phyloP scores from a whole-genome alignment of 37 sponge, comb jelly and placozoan species.

The Oscarella lobularis region DNA sequence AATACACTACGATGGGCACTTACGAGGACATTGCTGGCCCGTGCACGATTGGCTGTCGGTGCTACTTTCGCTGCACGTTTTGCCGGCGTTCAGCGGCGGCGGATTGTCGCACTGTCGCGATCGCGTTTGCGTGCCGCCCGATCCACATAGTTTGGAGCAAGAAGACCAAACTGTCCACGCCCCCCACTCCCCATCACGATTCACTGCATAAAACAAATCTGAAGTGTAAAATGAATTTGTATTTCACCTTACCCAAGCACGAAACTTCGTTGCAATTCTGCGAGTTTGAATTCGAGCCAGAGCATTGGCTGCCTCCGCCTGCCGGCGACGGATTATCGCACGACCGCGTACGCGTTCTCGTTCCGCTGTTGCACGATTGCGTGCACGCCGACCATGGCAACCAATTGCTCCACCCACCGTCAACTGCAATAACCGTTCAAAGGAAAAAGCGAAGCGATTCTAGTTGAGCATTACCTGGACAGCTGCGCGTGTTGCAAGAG shows the following conservation, averaged over 20 bases:
- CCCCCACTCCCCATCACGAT: not conserved
- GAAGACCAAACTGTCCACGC: not conserved
- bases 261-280: not conserved
- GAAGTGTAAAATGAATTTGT: no score
- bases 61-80: not conserved
- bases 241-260: not conserved
- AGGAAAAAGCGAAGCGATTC: not conserved
- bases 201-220: no score
- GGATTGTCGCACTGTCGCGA: slow-evolving; percentile 1
- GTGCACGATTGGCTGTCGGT: not conserved
- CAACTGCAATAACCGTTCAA: slow-evolving; percentile 1
- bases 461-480: slow-evolving; percentile 2
- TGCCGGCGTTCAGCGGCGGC: not conserved
- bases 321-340: not conserved
- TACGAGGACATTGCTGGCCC: not conserved
- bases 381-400: not conserved
- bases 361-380: not conserved
- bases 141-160: not conserved
- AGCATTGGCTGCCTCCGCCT: not conserved
- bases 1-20: no score
- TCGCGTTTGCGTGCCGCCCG: not conserved
- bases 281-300: not conserved
- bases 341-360: not conserved
- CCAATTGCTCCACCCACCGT: slow-evolving; percentile 10
- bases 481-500: not conserved